Evolutionary conservation across 2,797 vertebrate species (phyloP).

Genomic region (Gymnoscopelus microlampas): DNA sequence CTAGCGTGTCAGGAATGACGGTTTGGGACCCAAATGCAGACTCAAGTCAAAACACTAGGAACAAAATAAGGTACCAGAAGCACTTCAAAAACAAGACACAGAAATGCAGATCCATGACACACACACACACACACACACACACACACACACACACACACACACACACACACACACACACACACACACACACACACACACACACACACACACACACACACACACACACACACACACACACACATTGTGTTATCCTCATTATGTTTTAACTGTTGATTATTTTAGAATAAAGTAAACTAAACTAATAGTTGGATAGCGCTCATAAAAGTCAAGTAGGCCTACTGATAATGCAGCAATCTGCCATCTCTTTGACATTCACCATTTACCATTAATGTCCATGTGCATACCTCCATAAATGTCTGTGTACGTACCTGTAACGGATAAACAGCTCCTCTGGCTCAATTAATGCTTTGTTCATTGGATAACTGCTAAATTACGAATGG

Average conservation of each 20-base stretch:
- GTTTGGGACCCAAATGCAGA: too few species aligned
- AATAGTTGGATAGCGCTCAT: too few species aligned
- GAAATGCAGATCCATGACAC: too few species aligned
- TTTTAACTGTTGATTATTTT: neutral
- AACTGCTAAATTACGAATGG: slow-evolving; percentile 53
- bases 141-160: neutral
- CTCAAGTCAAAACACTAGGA: too few species aligned
- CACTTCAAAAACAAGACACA: too few species aligned
- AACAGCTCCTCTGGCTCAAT: slow-evolving; percentile 18
- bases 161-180: neutral
- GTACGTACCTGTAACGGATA: too few species aligned
- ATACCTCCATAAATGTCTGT: too few species aligned
- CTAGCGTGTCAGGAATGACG: too few species aligned
- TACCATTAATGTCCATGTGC: neutral
- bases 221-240: slow-evolving; percentile 1
- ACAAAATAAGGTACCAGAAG: too few species aligned
- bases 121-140: neutral
- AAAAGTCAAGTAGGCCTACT: neutral
- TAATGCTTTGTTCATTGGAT: slow-evolving; percentile 46
- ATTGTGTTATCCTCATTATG: neutral
- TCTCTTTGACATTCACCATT: neutral
- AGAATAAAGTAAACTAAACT: too few species aligned
- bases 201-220: neutral
- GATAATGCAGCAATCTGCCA: neutral
- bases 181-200: slow-evolving; percentile 2